Percentiles rank a stretch among this genome's conserved stretches.
Conservation (phyloP, 2,888 invertebrate species). For the Molorchus minor region DNA sequence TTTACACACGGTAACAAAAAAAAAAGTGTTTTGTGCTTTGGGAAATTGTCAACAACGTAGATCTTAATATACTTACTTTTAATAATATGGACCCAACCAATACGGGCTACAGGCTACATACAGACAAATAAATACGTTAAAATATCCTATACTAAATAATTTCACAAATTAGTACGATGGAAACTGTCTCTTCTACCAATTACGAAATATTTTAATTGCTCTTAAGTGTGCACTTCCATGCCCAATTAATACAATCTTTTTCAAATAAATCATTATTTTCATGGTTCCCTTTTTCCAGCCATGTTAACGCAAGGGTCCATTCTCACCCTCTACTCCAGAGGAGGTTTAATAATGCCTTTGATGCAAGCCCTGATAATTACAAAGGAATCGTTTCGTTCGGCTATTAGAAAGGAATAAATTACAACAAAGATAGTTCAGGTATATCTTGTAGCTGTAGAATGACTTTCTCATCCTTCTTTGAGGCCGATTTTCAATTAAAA, state of each 20-base stretch:
- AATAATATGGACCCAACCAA: too few relatives aligned
- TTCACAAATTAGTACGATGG: too few relatives aligned
- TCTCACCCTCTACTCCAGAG: conserved; percentile 13
- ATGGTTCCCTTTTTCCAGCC: background rate
- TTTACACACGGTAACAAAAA: too few relatives aligned
- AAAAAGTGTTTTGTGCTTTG: too few relatives aligned
- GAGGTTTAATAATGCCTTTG: conserved; percentile 9
- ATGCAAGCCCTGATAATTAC: conserved; percentile 31
- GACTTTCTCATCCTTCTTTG: conserved; percentile 29
- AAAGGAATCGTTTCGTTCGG: conserved; percentile 37
- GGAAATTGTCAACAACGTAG: too few relatives aligned
- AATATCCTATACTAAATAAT: too few relatives aligned
- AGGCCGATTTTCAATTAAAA: conserved; percentile 17
- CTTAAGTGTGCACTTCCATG: conserved; percentile 1
- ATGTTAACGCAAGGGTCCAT: background rate
- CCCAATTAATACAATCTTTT: conserved; percentile 14
- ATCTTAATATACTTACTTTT: too few relatives aligned
- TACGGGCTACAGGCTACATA: too few relatives aligned
- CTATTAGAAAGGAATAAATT: conserved; percentile 42
- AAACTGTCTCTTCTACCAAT: too few relatives aligned
- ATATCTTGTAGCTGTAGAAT: conserved; percentile 29
- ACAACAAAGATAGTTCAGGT: conserved; percentile 39
- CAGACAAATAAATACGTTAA: too few relatives aligned
- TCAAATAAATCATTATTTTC: conserved; percentile 17
- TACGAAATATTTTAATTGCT: background rate